Percentiles rank a stretch among this genome's conserved stretches.
Evolutionary conservation across 2,888 invertebrate genomes (phyloP).

Genomic region (Bibio marci): DNA sequence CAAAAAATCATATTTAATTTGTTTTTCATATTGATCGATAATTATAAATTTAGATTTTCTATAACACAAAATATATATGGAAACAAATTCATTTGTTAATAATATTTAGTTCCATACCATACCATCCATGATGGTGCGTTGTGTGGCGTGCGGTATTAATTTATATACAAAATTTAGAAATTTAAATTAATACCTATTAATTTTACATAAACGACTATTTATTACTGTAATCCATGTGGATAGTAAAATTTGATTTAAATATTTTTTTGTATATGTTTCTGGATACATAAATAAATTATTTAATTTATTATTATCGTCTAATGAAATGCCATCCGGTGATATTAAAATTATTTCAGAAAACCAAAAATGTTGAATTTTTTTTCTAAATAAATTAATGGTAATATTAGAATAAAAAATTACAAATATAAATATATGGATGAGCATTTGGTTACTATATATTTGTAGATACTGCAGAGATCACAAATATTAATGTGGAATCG

Average conservation of each 20-base stretch:
- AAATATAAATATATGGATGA: no score
- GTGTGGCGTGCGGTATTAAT: no score
- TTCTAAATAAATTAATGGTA: constrained; percentile 19
- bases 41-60: constrained; percentile 40
- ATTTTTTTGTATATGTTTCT: constrained; percentile 30
- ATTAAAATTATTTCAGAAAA: constrained; percentile 55
- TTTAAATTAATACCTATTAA: constrained; percentile 42
- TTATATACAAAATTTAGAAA: no score
- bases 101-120: no score
- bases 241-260: constrained; percentile 38
- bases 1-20: constrained; percentile 34
- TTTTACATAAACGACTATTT: constrained; percentile 35
- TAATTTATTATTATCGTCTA: constrained; percentile 1
- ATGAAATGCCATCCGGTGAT: constrained; percentile 40
- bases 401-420: not conserved
- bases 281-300: not conserved
- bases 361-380: constrained; percentile 31
- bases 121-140: no score
- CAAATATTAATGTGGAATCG: no score
- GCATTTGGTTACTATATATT: no score
- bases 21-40: constrained; percentile 24
- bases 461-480: no score
- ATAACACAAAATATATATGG: constrained; percentile 10
- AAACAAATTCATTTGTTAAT: no score
- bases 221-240: constrained; percentile 48